Percentiles rank a stretch among this genome's conserved stretches.
Evolutionary conservation across 2,797 vertebrate genomes (phyloP).

Genomic region (Centroberyx gerrardi): DNA sequence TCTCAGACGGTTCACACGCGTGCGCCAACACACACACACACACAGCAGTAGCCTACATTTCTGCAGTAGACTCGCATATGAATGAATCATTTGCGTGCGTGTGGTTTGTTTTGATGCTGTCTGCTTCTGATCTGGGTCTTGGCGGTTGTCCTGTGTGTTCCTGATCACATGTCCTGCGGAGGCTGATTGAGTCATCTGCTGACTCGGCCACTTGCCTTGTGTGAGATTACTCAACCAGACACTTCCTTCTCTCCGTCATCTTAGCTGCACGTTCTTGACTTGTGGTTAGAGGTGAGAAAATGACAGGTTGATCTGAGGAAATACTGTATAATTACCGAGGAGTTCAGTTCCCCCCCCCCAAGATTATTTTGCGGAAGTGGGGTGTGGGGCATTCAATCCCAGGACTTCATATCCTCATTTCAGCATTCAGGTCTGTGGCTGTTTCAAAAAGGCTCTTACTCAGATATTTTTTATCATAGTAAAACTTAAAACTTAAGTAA

Average conservation of each 20-base stretch:
- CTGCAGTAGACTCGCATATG: not conserved
- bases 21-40: not conserved
- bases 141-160: not conserved
- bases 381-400: not conserved
- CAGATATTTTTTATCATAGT: too few species aligned
- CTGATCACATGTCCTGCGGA: constrained; percentile 52
- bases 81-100: not conserved
- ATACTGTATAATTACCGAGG: not conserved
- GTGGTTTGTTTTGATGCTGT: constrained; percentile 29
- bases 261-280: not conserved
- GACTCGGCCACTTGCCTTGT: constrained; percentile 36
- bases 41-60: constrained; percentile 5
- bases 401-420: not conserved
- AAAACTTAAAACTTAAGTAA: too few species aligned
- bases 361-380: not conserved
- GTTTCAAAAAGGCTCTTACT: too few species aligned
- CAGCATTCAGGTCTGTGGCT: too few species aligned
- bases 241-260: constrained; percentile 26
- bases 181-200: constrained; percentile 51
- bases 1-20: not conserved
- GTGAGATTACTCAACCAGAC: constrained; percentile 46
- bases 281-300: not conserved
- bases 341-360: not conserved
- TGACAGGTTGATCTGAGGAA: not conserved
- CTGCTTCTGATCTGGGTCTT: constrained; percentile 34